These are phyloP conservation scores for Turritopsis dohrnii DNA, from an alignment of 30 jellyfish, hydroid and myxozoan genomes.

Conservation along the genomic window DNA sequence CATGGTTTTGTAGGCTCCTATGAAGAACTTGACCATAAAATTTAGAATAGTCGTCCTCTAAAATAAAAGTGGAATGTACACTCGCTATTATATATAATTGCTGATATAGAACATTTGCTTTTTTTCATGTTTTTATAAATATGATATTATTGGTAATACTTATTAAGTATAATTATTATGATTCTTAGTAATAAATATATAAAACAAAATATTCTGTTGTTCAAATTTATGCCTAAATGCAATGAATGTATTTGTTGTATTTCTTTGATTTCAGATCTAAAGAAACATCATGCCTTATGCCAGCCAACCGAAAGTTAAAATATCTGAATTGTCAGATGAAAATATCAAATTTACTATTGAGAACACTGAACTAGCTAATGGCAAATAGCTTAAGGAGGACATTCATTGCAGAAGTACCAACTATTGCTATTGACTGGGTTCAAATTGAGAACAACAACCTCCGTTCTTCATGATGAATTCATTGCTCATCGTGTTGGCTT, in stretches of 20 bases:
- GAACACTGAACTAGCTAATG: conserved; percentile 87
- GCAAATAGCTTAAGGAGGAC: conserved; percentile 90
- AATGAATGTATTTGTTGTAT: neutral
- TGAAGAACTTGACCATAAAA: too few species aligned
- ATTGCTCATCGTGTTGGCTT: conserved; percentile 95
- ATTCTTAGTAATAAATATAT: too few species aligned
- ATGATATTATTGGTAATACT: too few species aligned
- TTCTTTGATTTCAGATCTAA: neutral
- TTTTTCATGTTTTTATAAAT: too few species aligned
- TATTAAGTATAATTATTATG: too few species aligned
- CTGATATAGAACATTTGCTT: too few species aligned
- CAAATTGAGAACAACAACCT: conserved; percentile 94
- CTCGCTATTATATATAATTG: too few species aligned
- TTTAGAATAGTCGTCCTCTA: too few species aligned
- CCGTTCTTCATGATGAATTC: conserved; percentile 97
- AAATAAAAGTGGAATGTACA: too few species aligned
- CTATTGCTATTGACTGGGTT: conserved; percentile 99
- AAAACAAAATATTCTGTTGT: too few species aligned
- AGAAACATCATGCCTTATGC: conserved; percentile 89
- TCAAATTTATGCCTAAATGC: too few species aligned
- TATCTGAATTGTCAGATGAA: conserved; percentile 79
- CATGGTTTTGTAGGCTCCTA: too few species aligned
- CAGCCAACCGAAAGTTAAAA: conserved; percentile 92
- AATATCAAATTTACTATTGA: conserved; percentile 78
- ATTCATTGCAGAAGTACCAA: conserved; percentile 96